Evolutionary conservation across 2,797 vertebrate genomes (phyloP), one percentile per base, ranked within the genome.

Genomic region (Anniella stebbinsi): DNA sequence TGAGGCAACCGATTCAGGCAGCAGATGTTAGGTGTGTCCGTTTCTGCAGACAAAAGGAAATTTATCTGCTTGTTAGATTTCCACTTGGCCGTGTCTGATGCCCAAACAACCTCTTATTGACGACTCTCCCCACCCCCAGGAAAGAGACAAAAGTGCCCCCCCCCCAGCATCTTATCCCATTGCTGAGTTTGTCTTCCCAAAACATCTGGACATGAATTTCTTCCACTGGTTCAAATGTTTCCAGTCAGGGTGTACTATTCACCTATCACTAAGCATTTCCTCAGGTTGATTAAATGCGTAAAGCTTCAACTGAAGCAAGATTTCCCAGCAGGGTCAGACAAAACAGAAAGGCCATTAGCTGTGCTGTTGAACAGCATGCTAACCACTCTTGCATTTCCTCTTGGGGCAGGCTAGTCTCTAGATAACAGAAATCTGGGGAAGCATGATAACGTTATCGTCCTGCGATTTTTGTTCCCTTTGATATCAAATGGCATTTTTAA

Each of bases 401-500:
- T 80, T 13, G 38, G 60, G 77, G 86, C 63, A 36, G 54, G 13
- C 36, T 36, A 7, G 85, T 30, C 80, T 91, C 66, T 87, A 85
- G 87, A n/a, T 41, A 69, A 92, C 0, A 84, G 25, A 69, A 88
- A 90, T 86, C 78, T 84, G 57, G 23, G 72, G 33, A 91, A 45
- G 77, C 60, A 66, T 1, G 45, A 76, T 81, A 92, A 90, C 51
- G 0, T 80, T 18, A 1, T 45, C 80, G 75, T 63, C 23, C 25
- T 2, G 63, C 11, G 28, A 66, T 83, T 90, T 72, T 89, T 72
- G 84, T 86, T 70, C 38, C 70, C 84, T 91, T 92, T 92, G n/a
- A 86, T 90, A 86, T 95, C 90, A 84, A 76, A 30, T 6, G 2
- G 10, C 66, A 8, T 73, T 91, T 78, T 87, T 88, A 75, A 89